Conservation (phyloP, 2,797 vertebrate species). For the Nyctalus aviator region DNA sequence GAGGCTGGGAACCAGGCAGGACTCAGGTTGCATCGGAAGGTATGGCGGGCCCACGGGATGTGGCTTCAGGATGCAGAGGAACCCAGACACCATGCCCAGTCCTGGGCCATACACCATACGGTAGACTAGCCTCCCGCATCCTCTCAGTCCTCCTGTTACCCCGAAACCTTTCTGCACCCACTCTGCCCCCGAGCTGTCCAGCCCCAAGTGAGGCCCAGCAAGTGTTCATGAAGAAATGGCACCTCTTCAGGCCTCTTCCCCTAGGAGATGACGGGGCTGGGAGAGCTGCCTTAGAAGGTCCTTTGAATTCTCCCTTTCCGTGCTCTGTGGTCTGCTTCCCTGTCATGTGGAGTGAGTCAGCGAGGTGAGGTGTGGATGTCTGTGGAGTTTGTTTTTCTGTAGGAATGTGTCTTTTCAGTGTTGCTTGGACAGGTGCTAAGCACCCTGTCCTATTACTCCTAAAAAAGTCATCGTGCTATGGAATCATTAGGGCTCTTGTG, state of each 20-base stretch:
- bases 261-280: neutral
- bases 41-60: neutral
- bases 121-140: neutral
- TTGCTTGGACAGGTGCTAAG: neutral
- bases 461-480: neutral
- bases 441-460: neutral
- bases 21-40: neutral
- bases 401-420: neutral
- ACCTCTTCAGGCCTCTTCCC: neutral
- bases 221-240: neutral
- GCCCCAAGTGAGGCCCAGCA: neutral
- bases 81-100: neutral
- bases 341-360: neutral
- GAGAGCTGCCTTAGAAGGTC: neutral
- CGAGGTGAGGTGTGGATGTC: neutral
- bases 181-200: neutral
- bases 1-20: neutral
- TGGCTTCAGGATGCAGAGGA: neutral
- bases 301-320: neutral
- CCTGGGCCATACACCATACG: rapidly evolving
- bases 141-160: too few relatives aligned
- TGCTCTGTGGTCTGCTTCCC: neutral
- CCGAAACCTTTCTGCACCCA: neutral
- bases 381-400: neutral
- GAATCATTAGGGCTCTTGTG: neutral